A percentile compares a stretch with the other conserved stretches of the same genome.
Conservation (phyloP, 2,113 vertebrate species). For the Dromaius novaehollandiae region DNA sequence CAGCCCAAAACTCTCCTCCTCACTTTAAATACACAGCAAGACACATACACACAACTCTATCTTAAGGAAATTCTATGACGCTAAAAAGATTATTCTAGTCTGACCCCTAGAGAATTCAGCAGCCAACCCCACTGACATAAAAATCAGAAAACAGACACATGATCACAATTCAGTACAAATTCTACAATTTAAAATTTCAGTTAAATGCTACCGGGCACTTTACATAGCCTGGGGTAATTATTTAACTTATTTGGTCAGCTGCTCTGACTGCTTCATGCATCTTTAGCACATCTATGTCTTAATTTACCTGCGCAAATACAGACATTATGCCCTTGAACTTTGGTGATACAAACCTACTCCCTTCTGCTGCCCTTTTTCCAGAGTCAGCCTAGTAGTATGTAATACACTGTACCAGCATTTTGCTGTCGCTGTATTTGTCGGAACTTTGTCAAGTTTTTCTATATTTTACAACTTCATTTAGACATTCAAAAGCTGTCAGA, state of each 20-base stretch:
- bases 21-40: accelerated
- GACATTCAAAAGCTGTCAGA: neutral
- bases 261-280: neutral
- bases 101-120: accelerated
- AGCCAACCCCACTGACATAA: neutral
- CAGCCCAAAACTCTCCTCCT: neutral
- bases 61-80: neutral
- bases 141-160: neutral
- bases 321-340: neutral
- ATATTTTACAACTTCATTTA: neutral
- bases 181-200: neutral
- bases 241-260: neutral
- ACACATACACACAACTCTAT: accelerated
- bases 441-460: neutral
- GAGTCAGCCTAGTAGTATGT: neutral
- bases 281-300: neutral
- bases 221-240: accelerated
- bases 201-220: neutral
- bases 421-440: neutral
- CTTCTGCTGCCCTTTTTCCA: neutral
- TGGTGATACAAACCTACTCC: neutral
- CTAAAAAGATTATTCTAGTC: neutral
- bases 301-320: neutral
- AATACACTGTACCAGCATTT: neutral
- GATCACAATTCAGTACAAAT: neutral